Conservation (phyloP, 2,888 invertebrate species). For the Erebia palarica region DNA sequence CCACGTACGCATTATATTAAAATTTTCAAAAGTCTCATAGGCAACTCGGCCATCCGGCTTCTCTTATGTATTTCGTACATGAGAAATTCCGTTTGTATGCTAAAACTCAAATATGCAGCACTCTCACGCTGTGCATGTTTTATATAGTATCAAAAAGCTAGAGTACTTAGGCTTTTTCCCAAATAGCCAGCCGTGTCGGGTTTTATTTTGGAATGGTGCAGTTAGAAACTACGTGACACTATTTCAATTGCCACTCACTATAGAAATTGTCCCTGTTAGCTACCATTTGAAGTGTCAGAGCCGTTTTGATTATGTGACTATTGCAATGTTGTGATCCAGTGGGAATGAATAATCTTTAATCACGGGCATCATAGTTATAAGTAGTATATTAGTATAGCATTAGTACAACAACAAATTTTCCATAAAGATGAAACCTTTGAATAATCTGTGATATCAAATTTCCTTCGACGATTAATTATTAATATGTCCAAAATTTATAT, state of each 20-base stretch:
- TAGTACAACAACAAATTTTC: too few relatives aligned
- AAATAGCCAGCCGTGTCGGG: conserved; percentile 15
- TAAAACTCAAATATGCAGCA: conserved; percentile 10
- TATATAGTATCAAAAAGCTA: conserved; percentile 13
- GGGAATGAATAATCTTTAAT: too few relatives aligned
- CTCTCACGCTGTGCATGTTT: conserved; percentile 6
- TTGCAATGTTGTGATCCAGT: too few relatives aligned
- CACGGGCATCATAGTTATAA: too few relatives aligned
- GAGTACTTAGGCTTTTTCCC: conserved; percentile 9
- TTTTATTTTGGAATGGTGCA: conserved; percentile 18
- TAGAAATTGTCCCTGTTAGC: conserved; percentile 31
- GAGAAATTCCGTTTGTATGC: background rate
- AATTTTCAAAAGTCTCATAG: too few relatives aligned
- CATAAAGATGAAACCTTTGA: too few relatives aligned
- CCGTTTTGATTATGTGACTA: conserved; percentile 26
- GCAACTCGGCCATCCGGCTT: too few relatives aligned
- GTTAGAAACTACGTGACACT: conserved; percentile 25
- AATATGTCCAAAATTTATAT: background rate
- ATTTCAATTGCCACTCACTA: conserved; percentile 27
- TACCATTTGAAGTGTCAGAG: conserved; percentile 28
- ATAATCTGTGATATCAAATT: background rate
- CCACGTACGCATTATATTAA: too few relatives aligned
- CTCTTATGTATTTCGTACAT: background rate
- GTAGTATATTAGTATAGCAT: background rate
- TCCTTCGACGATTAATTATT: background rate